Evolutionary conservation across 2,797 vertebrate species (phyloP).

Genomic region (Coluber constrictor): DNA sequence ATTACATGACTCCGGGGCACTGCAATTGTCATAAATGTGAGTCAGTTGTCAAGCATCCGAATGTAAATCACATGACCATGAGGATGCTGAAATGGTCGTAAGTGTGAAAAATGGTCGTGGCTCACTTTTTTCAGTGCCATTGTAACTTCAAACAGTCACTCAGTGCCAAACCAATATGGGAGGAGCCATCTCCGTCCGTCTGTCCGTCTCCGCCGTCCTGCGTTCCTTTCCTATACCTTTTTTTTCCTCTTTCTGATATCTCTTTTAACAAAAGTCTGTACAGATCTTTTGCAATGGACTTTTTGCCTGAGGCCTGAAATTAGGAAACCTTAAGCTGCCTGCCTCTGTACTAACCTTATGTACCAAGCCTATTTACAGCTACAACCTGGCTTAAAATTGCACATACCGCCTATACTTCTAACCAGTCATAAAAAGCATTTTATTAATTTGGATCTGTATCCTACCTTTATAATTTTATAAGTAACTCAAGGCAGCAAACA

Average conservation of each 20-base stretch:
- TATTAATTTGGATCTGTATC: neutral
- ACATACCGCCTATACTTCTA: neutral
- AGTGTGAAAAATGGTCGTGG: too few relatives aligned
- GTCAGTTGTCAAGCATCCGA: too few relatives aligned
- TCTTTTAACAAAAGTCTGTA: neutral
- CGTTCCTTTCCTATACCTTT: neutral
- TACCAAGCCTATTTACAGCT: neutral
- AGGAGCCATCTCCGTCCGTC: neutral
- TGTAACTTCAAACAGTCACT: neutral
- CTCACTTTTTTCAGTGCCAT: too few relatives aligned
- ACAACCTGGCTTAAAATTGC: neutral
- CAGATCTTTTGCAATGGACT: neutral
- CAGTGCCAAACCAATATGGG: neutral
- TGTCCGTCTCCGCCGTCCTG: fast-evolving
- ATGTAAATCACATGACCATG: too few relatives aligned
- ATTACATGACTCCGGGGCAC: too few relatives aligned
- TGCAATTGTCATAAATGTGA: too few relatives aligned
- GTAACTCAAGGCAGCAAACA: neutral
- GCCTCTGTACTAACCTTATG: neutral
- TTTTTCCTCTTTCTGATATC: neutral
- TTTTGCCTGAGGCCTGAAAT: neutral
- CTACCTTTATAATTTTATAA: neutral
- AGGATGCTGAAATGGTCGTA: too few relatives aligned
- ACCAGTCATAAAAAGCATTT: neutral
- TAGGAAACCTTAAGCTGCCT: neutral